Evolutionary conservation across 2,888 invertebrate genomes (phyloP).

Genomic region (Callimorpha dominula): DNA sequence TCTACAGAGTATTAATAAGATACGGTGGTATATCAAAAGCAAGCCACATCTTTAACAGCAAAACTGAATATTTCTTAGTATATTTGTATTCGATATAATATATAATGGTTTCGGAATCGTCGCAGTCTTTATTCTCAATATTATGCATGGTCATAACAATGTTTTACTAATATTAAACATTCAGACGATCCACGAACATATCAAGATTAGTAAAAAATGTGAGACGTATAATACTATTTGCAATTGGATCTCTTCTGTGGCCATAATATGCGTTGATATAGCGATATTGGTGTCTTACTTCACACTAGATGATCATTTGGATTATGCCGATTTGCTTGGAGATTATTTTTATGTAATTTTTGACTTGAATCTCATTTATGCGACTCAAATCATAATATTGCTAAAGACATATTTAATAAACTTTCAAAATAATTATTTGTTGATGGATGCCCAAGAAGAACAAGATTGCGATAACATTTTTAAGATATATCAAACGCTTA

Average conservation of each 20-base stretch:
- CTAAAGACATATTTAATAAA: neutral
- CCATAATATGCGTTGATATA: neutral
- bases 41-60: neutral
- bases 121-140: too few species aligned
- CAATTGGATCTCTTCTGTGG: neutral
- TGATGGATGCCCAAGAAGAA: neutral
- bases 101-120: too few species aligned
- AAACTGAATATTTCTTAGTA: neutral
- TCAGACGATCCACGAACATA: too few species aligned
- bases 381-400: neutral
- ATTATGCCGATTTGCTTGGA: neutral
- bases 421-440: neutral
- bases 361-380: neutral
- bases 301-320: too few species aligned
- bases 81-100: neutral
- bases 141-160: too few species aligned
- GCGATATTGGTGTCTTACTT: too few species aligned
- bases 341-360: neutral
- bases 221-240: too few species aligned
- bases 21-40: neutral
- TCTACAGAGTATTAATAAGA: neutral
- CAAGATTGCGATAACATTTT: neutral
- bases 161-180: too few species aligned
- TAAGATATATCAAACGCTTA: neutral
- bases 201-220: too few species aligned